These are phyloP conservation scores for Notothenia rossii DNA, from an alignment of 2,113 vertebrate genomes.

Conservation along the genomic window DNA sequence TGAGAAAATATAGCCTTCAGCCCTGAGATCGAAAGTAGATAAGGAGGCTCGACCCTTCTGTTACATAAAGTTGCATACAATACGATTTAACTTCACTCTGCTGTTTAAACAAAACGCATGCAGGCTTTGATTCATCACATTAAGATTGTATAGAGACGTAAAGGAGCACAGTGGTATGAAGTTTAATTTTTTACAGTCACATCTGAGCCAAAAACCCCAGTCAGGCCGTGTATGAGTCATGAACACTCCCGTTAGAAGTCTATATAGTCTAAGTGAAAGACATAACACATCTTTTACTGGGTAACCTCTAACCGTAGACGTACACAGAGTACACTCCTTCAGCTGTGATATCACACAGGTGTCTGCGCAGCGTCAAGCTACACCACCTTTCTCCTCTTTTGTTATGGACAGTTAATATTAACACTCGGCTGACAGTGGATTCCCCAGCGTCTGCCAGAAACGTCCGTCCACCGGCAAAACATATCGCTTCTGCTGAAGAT, in stretches of 20 bases:
- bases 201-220: not conserved
- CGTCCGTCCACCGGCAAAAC: conserved; percentile 62
- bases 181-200: conserved; percentile 5
- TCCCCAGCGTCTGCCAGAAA: conserved; percentile 57
- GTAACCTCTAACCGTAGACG: conserved; percentile 30
- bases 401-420: conserved; percentile 70
- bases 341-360: conserved; percentile 57
- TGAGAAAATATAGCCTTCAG: no score
- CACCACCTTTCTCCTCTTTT: conserved; percentile 48
- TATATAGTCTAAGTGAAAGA: conserved; percentile 57
- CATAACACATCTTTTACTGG: conserved; percentile 44
- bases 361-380: conserved; percentile 61
- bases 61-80: no score
- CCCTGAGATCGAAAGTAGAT: no score
- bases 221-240: conserved; percentile 32
- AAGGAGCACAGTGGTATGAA: not conserved
- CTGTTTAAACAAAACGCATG: not conserved
- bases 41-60: no score
- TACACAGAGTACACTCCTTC: conserved; percentile 15
- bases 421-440: conserved; percentile 57
- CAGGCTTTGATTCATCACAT: not conserved
- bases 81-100: not conserved
- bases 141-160: not conserved
- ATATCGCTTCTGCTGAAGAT: conserved; percentile 60
- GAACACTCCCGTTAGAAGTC: conserved; percentile 20